Evolutionary conservation across 2,797 vertebrate genomes (phyloP), one percentile per base, ranked within the genome.

Genomic region (Danio jaintianensis): DNA sequence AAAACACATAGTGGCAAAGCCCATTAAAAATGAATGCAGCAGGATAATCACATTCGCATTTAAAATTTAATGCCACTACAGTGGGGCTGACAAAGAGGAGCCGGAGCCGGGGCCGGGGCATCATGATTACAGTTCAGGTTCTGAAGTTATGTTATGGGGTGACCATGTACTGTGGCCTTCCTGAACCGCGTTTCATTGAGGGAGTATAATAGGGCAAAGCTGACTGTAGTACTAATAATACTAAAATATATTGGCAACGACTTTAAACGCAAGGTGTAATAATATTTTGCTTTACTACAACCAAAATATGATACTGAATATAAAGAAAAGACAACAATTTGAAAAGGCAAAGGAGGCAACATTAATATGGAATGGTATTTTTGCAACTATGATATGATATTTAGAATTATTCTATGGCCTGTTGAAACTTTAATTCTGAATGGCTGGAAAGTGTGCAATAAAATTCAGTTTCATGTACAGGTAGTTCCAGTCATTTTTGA

Each of bases 21-120:
- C 92, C 92, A 95, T 95, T 95, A 95, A 95, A 95, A 94, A 95
- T 95, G 93, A 94, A 95, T 94, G 93, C 90, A 80, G 88, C 71
- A 78, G 90, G 90, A 94, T 94, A 94, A 94, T 95, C 94, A 92
- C 93, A 94, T 94, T 94, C 92, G 59, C 93, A 91, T 92, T 94
- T 93, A 93, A 94, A 94, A 92, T 94, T 91, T 94, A 94, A 94
- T 94, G 92, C 92, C 84, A 86, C 90, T 87, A 88, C 82, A 89
- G 86, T 76, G 86, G 64, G 86, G 86, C 90, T 90, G 90, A 93
- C 92, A 92, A 91, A 91, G 89, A 90, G 87, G 86, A 92, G 89
- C 85, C 84, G 15, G 48, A 8, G 29, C 29, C 29, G 1, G 67
- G 88, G 85, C 75, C 53, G 82, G 90, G 89, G 88, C 83, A 52